phyloP scores from a whole-genome alignment of 92 coral and sea anemone genomes.

The Phenganax stokvisi region DNA sequence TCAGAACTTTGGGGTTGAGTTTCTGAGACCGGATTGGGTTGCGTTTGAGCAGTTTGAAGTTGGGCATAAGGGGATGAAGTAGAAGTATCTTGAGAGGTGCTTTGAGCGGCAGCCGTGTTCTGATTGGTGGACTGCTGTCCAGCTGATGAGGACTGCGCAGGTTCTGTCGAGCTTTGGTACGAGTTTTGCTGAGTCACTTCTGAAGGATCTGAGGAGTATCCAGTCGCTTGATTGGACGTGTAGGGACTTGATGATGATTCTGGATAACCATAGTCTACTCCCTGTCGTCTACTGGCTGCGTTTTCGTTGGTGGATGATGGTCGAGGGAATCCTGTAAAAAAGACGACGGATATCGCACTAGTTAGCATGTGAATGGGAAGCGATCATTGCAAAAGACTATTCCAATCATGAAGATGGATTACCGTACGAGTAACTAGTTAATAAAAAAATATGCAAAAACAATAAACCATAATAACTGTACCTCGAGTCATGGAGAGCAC shows the following conservation, averaged over 20 bases:
- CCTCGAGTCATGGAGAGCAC: no score
- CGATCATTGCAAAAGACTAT: no score
- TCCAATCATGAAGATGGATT: no score
- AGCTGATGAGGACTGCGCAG: neutral
- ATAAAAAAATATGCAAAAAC: no score
- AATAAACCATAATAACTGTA: no score
- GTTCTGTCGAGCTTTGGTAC: neutral
- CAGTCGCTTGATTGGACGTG: slow-evolving; percentile 1
- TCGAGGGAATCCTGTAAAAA: slow-evolving; percentile 15
- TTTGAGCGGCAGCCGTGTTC: neutral
- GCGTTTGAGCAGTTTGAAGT: slow-evolving; percentile 10
- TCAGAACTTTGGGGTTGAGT: slow-evolving; percentile 1
- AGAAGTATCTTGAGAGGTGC: slow-evolving; percentile 26
- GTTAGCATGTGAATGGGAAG: no score
- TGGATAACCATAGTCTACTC: slow-evolving; percentile 13
- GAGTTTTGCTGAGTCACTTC: neutral
- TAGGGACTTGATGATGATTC: slow-evolving; percentile 2
- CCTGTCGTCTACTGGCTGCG: slow-evolving; percentile 18
- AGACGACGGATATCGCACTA: neutral
- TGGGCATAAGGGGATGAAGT: slow-evolving; percentile 18
- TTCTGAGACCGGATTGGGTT: neutral
- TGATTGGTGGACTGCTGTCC: neutral
- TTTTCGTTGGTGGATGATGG: neutral
- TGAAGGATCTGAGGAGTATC: neutral
- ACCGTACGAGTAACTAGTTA: no score